Conservation (phyloP, 2,797 vertebrate species). For the Heterohyrax brucei region DNA sequence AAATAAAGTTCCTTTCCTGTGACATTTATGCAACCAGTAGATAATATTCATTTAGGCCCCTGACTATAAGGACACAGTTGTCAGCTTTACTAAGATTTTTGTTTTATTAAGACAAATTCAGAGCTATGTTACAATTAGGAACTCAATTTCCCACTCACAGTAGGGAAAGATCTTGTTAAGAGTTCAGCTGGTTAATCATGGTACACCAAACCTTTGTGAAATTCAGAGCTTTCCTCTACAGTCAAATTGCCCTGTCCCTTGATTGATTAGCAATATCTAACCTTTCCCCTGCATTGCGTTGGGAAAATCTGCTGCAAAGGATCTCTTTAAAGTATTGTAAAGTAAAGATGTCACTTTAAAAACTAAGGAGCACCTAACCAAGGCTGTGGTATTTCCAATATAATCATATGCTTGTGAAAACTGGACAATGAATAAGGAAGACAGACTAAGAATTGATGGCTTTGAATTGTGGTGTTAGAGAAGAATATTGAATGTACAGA, state of each 20-base stretch:
- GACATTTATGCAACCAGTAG: not conserved
- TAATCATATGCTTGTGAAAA: too few species aligned
- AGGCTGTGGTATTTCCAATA: too few species aligned
- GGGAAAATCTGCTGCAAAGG: too few species aligned
- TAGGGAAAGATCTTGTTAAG: not conserved
- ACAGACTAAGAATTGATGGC: too few species aligned
- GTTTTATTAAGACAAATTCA: not conserved
- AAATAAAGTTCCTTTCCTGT: not conserved
- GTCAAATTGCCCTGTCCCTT: not conserved
- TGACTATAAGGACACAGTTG: not conserved
- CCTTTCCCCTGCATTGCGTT: not conserved
- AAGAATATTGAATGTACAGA: too few species aligned
- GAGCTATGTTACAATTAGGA: not conserved
- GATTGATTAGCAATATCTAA: not conserved
- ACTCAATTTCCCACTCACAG: constrained; percentile 31
- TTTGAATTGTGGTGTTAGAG: too few species aligned
- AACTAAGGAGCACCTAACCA: too few species aligned
- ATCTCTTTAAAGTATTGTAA: too few species aligned
- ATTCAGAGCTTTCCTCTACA: not conserved
- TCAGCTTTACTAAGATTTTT: not conserved
- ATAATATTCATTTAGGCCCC: not conserved
- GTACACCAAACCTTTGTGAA: not conserved
- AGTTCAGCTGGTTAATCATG: not conserved
- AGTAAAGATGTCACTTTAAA: too few species aligned
- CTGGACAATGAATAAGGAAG: too few species aligned